Evolutionary conservation across 2,797 vertebrate species (phyloP), one percentile per base, ranked within the genome.

Genomic region (Melanotaenia trifasciata): DNA sequence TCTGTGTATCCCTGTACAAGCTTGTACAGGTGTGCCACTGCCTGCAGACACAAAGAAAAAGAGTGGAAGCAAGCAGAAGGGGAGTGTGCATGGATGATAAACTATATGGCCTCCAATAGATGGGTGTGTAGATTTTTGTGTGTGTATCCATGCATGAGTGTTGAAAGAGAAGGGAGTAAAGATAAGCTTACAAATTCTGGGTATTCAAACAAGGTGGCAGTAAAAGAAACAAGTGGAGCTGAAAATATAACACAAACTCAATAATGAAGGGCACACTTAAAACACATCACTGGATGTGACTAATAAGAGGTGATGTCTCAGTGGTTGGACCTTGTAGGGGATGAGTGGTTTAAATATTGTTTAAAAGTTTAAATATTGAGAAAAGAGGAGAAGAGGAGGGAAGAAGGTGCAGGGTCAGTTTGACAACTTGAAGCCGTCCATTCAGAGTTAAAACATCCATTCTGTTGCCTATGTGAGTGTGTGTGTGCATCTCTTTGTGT

Each of bases 251-350:
- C 75, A 76, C 80, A 76, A 79, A 78, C 58, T 85, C 70, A 67
- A 72, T 86, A 85, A 91, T 86, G 84, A 90, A 91, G 87, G 80
- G 78, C 80, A 76, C 79, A 82, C 81, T 84, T 89, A 87, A 85
- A 85, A 81, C 66, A 1, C 80, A 75, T 89, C 84, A 60, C 11
- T 80, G 56, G 24, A 59, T 59, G 28, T 67, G 64, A 59, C 80
- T 89, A 89, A 92, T 92, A 71, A 38, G 78, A 83, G 64, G 38
- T 84, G 88, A 90, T 90, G 84, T 83, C 67, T 81, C 59, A 36
- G 74, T 81, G 71, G 64, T 73, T 81, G 83, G 79, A 86, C 74
- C 57, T 14, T 73, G 64, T 74, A 30, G 22, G 58, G 54, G 73
- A 35, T 54, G 80, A 53, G 81, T 8, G 8, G 8, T 35, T 6